These are phyloP conservation scores for Cyphomyrmex costatus DNA, from an alignment of 1,140 invertebrate species.

Conservation along the genomic window DNA sequence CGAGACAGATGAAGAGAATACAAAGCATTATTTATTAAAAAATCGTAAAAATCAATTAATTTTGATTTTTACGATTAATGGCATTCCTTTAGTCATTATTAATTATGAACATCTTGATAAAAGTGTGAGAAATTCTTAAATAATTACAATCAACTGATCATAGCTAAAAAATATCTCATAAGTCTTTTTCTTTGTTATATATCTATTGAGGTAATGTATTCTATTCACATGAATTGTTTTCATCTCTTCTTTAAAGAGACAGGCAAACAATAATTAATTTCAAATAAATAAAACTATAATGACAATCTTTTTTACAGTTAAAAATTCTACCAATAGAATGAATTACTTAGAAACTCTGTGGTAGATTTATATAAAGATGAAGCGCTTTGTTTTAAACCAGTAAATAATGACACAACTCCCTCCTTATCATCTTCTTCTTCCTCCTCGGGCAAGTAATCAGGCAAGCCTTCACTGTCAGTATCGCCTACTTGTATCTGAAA, in stretches of 20 bases:
- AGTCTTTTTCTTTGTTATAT: slow-evolving; percentile 10
- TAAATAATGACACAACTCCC: slow-evolving; percentile 85
- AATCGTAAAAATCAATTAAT: slow-evolving; percentile 20
- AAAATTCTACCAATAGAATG: slow-evolving; percentile 85
- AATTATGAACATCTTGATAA: slow-evolving; percentile 10
- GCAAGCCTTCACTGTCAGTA: slow-evolving; percentile 83
- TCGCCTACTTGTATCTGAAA: slow-evolving; percentile 79
- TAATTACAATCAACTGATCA: slow-evolving; percentile 8
- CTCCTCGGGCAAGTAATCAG: slow-evolving; percentile 85
- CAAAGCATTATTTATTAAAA: slow-evolving; percentile 31
- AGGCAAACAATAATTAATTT: slow-evolving; percentile 19
- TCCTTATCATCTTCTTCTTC: slow-evolving; percentile 84
- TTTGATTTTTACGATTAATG: background rate
- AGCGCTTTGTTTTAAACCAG: slow-evolving; percentile 85
- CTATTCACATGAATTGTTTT: background rate
- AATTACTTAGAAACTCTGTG: slow-evolving; percentile 84
- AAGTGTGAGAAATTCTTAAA: slow-evolving; percentile 26
- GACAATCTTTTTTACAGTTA: slow-evolving; percentile 3
- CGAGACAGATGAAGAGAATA: background rate
- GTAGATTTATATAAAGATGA: slow-evolving; percentile 86
- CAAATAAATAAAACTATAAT: slow-evolving; percentile 60
- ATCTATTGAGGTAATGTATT: background rate
- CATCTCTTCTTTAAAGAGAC: background rate
- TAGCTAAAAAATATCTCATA: slow-evolving; percentile 7
- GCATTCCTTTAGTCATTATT: background rate